Evolutionary conservation across 2,797 vertebrate genomes (phyloP).

Genomic region (Thalassophryne amazonica): DNA sequence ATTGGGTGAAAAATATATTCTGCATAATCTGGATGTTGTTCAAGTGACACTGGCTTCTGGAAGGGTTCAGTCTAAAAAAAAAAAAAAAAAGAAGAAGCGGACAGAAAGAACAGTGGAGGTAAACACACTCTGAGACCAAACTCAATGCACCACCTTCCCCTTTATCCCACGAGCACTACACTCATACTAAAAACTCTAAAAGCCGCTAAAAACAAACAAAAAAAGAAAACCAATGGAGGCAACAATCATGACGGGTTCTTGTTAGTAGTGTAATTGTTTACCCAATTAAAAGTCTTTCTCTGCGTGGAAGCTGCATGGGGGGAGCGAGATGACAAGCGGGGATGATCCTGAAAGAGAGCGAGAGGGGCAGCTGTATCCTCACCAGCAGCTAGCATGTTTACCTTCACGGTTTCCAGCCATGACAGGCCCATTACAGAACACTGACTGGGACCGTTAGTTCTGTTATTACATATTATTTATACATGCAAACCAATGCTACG

Average conservation of each 20-base stretch:
- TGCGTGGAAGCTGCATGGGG: slow-evolving; percentile 78
- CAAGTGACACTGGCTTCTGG: slow-evolving; percentile 96
- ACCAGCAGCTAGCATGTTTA: slow-evolving; percentile 66
- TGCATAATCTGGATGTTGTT: slow-evolving; percentile 97
- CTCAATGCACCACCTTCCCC: slow-evolving; percentile 12
- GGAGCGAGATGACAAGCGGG: slow-evolving; percentile 77
- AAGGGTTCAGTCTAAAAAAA: slow-evolving; percentile 91
- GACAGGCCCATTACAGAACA: slow-evolving; percentile 45
- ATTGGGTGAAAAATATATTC: slow-evolving; percentile 99
- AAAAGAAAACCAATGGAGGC: slow-evolving; percentile 54
- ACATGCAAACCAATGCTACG: slow-evolving; percentile 57
- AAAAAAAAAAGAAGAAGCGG: slow-evolving; percentile 19
- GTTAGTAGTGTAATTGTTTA: slow-evolving; percentile 79
- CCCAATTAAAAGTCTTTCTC: slow-evolving; percentile 85
- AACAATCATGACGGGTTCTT: slow-evolving; percentile 70
- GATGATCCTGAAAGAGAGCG: slow-evolving; percentile 78
- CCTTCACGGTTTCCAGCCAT: slow-evolving; percentile 59
- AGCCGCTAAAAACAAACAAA: slow-evolving; percentile 59
- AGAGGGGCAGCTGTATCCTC: slow-evolving; percentile 76
- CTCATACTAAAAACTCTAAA: slow-evolving; percentile 42
- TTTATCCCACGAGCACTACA: slow-evolving; percentile 38
- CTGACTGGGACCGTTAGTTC: slow-evolving; percentile 50
- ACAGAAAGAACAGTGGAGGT: slow-evolving; percentile 23
- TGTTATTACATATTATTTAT: slow-evolving; percentile 37
- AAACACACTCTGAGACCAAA: slow-evolving; percentile 9